Conservation (phyloP, 2,113 vertebrate species). For the Sinocyclocheilus rhinocerous region DNA sequence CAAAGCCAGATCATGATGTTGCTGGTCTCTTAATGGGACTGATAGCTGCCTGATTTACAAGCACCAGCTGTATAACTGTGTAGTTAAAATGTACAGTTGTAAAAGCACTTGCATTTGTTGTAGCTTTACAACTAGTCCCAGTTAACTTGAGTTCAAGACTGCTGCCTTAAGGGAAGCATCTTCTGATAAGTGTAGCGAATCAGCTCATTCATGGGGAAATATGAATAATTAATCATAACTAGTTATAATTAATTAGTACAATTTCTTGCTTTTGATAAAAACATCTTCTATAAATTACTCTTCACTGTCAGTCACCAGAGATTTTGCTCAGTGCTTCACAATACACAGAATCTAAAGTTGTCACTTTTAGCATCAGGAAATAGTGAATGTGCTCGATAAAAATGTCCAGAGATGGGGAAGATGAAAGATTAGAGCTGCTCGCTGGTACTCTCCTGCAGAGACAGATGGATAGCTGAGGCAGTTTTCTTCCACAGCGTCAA, state of each 20-base stretch:
- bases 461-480: neutral
- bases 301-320: neutral
- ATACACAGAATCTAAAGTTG: constrained; percentile 12
- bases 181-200: neutral
- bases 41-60: too few species aligned
- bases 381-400: neutral
- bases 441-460: neutral
- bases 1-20: too few species aligned
- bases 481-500: neutral
- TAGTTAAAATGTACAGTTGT: too few species aligned
- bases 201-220: too few species aligned
- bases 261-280: neutral
- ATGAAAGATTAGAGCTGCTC: neutral
- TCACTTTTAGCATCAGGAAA: neutral
- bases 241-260: too few species aligned
- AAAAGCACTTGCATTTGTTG: too few species aligned
- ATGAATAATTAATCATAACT: too few species aligned
- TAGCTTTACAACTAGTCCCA: neutral
- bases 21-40: too few species aligned
- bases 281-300: neutral
- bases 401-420: neutral
- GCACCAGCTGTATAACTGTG: too few species aligned
- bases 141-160: neutral
- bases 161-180: neutral
- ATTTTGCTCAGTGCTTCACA: neutral